phyloP scores from a whole-genome alignment of 2,888 invertebrate genomes.

The Plagodis pulveraria region DNA sequence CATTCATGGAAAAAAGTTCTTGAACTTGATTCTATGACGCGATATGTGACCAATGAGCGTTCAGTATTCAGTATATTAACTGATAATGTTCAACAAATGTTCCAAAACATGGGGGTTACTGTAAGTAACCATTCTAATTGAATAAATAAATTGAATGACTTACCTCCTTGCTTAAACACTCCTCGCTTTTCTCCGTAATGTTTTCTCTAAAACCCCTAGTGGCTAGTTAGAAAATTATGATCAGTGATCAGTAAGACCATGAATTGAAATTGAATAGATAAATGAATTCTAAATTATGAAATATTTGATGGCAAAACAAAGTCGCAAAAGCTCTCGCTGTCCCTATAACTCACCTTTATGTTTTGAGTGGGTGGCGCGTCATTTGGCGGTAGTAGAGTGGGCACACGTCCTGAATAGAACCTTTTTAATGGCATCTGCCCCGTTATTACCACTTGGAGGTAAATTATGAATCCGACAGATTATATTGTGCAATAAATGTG shows the following conservation, averaged over 20 bases:
- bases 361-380: constrained; percentile 30
- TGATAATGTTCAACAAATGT: too few species aligned
- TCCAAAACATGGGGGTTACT: too few species aligned
- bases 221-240: background rate
- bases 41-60: too few species aligned
- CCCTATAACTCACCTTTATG: constrained; percentile 22
- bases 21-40: too few species aligned
- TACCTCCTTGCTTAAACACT: background rate
- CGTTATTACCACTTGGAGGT: background rate
- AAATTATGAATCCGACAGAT: constrained; percentile 1
- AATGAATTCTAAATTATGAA: too few species aligned
- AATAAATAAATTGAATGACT: too few species aligned
- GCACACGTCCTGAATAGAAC: constrained; percentile 7
- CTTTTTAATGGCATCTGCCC: constrained; percentile 1
- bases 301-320: background rate
- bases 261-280: too few species aligned
- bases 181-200: background rate
- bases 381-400: constrained; percentile 23
- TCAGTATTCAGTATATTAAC: too few species aligned
- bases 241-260: too few species aligned
- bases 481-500: background rate
- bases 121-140: too few species aligned
- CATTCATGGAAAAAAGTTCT: too few species aligned
- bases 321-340: constrained; percentile 19
- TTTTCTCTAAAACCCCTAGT: background rate